Conservation (phyloP, 92 coral and sea anemone genomes). For the Epizoanthus fatuus region DNA sequence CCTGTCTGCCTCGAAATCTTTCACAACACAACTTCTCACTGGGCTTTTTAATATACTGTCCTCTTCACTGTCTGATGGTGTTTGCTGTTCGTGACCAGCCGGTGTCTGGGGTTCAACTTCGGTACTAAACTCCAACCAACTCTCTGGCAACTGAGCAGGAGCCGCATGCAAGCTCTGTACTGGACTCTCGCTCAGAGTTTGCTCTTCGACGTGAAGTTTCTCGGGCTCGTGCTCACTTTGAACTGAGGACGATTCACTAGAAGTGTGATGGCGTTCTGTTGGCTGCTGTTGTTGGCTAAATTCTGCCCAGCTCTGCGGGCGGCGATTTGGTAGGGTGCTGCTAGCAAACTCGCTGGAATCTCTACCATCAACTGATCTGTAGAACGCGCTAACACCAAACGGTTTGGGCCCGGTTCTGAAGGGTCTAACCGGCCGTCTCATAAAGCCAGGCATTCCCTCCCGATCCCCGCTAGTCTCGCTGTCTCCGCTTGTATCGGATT, state of each 20-base stretch:
- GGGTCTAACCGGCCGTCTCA: conserved; percentile 11
- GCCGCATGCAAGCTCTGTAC: conserved; percentile 13
- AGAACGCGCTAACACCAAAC: conserved; percentile 20
- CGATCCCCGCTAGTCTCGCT: conserved; percentile 17
- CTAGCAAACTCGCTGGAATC: background rate
- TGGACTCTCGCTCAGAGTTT: conserved; percentile 12
- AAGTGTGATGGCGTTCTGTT: background rate
- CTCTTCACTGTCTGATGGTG: background rate
- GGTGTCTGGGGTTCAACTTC: background rate
- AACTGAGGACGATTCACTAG: conserved; percentile 14
- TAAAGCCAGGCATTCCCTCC: background rate
- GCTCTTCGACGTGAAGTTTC: conserved; percentile 1
- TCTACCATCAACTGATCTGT: conserved; percentile 11
- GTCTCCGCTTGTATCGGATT: conserved; percentile 28
- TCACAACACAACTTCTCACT: conserved; percentile 17
- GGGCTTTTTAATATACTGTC: background rate
- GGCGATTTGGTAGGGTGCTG: conserved; percentile 2
- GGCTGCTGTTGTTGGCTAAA: conserved; percentile 11
- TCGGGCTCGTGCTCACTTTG: conserved; percentile 12
- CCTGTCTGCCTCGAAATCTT: conserved; percentile 33
- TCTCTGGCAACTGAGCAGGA: conserved; percentile 21
- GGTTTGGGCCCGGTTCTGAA: conserved; percentile 28
- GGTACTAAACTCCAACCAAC: conserved; percentile 19
- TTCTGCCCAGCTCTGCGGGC: conserved; percentile 26
- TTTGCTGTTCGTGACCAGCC: background rate